Conservation (phyloP, 1,140 invertebrate genomes). For the Trichonephila clavipes region DNA sequence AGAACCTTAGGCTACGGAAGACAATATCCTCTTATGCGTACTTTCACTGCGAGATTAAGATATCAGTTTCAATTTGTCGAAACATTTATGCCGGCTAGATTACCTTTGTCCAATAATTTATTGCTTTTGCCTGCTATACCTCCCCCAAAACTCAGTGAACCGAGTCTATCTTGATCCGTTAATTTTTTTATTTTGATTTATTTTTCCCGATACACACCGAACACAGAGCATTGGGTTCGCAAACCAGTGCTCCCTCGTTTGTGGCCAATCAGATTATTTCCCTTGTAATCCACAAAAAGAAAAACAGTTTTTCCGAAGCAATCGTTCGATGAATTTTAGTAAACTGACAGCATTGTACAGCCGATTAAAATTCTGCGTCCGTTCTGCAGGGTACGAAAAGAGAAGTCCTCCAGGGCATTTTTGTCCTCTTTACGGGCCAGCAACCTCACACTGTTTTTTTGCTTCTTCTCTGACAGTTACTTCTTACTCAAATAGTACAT, state of each 20-base stretch:
- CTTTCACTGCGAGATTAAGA: slow-evolving; percentile 34
- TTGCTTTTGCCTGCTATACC: neutral
- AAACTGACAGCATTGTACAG: neutral
- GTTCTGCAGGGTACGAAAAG: neutral
- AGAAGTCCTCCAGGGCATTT: neutral
- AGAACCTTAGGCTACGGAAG: neutral
- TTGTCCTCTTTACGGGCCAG: slow-evolving; percentile 61
- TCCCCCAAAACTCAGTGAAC: slow-evolving; percentile 38
- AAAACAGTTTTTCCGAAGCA: slow-evolving; percentile 27
- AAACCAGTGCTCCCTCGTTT: neutral
- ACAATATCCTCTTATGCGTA: neutral
- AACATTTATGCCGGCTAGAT: slow-evolving; percentile 2
- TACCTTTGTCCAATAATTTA: slow-evolving; percentile 48
- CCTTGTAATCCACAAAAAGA: neutral
- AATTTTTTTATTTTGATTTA: slow-evolving; percentile 5
- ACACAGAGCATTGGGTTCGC: slow-evolving; percentile 8
- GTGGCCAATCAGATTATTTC: neutral
- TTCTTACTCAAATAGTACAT: neutral
- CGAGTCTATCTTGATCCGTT: neutral
- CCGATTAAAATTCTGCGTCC: slow-evolving; percentile 60
- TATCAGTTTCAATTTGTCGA: slow-evolving; percentile 44
- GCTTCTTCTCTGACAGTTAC: neutral
- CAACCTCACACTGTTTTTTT: slow-evolving; percentile 25
- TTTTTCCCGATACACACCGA: neutral
- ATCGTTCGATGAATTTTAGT: slow-evolving; percentile 41